Evolutionary conservation across 2,888 invertebrate species (phyloP).

Genomic region (Drosophila percnosoma): DNA sequence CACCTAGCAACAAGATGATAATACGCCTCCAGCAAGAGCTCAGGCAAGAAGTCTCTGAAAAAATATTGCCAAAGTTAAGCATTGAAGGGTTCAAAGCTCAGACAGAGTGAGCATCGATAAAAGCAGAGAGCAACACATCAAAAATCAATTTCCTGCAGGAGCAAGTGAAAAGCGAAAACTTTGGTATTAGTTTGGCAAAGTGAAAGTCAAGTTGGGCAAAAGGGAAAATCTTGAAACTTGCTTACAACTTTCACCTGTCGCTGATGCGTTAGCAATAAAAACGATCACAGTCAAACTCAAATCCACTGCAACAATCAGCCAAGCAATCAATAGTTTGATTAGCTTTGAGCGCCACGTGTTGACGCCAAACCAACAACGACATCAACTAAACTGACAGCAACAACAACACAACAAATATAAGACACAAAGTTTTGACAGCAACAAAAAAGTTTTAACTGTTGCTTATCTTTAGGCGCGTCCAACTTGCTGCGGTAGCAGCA

Average conservation of each 20-base stretch:
- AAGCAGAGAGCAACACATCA: conserved; percentile 49
- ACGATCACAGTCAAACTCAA: conserved; percentile 48
- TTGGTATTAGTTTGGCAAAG: conserved; percentile 69
- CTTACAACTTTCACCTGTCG: conserved; percentile 72
- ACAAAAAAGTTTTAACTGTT: conserved; percentile 74
- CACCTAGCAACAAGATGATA: conserved; percentile 56
- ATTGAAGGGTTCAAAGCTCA: conserved; percentile 38
- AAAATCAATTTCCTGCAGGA: conserved; percentile 75
- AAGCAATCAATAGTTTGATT: conserved; percentile 80
- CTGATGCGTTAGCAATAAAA: conserved; percentile 60
- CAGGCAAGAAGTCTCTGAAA: conserved; percentile 4
- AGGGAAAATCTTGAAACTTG: conserved; percentile 48
- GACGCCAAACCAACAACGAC: conserved; percentile 48
- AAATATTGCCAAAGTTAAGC: conserved; percentile 36
- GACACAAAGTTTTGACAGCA: conserved; percentile 57
- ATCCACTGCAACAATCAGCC: conserved; percentile 69
- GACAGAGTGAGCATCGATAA: not conserved
- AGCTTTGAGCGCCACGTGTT: conserved; percentile 75
- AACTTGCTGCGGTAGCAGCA: conserved; percentile 26
- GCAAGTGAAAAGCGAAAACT: conserved; percentile 67
- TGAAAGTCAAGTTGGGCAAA: conserved; percentile 65
- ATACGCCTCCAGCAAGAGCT: conserved; percentile 23
- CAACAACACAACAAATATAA: conserved; percentile 39
- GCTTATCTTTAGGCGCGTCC: conserved; percentile 63
- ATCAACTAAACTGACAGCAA: conserved; percentile 16